Conservation (phyloP, 2,797 vertebrate species). For the Tangara arthus region DNA sequence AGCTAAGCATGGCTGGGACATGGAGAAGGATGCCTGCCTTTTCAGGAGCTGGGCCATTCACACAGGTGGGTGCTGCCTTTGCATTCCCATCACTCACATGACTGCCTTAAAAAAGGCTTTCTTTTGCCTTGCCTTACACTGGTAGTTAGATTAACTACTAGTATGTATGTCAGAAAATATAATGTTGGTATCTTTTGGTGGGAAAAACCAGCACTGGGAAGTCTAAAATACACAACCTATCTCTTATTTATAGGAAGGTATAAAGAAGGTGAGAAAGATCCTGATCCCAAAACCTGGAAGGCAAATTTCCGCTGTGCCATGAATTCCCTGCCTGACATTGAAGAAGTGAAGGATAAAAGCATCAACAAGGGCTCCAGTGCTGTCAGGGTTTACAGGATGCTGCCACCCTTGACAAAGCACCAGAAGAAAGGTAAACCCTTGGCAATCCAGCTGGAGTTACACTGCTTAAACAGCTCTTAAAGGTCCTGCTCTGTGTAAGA, state of each 20-base stretch:
- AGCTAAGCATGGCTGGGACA: constrained; percentile 93
- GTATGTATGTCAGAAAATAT: not conserved
- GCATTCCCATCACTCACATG: accelerated
- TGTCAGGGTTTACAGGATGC: constrained; percentile 91
- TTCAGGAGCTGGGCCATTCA: constrained; percentile 95
- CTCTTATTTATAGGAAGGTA: constrained; percentile 82
- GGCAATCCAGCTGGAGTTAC: not conserved
- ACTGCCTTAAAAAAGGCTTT: accelerated
- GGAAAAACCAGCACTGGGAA: not conserved
- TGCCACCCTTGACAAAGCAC: constrained; percentile 77
- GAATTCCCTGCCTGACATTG: constrained; percentile 94
- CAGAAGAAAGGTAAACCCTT: constrained; percentile 77
- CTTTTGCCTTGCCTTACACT: not conserved
- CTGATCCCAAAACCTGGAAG: constrained; percentile 97
- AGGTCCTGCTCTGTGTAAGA: accelerated
- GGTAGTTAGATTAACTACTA: not conserved
- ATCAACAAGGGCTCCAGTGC: constrained; percentile 91
- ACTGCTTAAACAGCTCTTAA: not conserved
- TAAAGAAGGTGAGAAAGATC: constrained; percentile 74
- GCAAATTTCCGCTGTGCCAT: constrained; percentile 98
- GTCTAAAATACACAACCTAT: not conserved
- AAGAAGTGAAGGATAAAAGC: constrained; percentile 92
- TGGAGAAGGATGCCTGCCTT: constrained; percentile 91
- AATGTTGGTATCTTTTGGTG: not conserved
- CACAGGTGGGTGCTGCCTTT: constrained; percentile 82